A percentile compares a stretch with the other conserved stretches of the same genome.
These are phyloP conservation scores for Metopia argyrocephala DNA, from an alignment of 2,888 invertebrate species.

Conservation along the genomic window DNA sequence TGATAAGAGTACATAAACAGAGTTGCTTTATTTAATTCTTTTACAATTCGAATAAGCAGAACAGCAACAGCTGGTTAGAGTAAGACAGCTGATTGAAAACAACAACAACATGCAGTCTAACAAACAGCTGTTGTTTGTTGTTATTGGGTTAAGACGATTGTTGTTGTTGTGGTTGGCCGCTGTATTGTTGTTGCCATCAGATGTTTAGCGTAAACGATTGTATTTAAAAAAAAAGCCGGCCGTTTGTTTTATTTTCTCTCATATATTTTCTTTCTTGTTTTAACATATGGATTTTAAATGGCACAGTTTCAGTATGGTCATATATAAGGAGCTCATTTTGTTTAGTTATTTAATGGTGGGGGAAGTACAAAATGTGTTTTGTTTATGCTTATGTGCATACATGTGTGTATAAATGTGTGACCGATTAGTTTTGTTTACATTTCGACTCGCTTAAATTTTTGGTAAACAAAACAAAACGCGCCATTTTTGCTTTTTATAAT, in stretches of 20 bases:
- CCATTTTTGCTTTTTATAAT: neutral
- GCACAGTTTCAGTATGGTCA: neutral
- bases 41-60: conserved; percentile 55
- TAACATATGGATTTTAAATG: conserved; percentile 40
- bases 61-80: conserved; percentile 29
- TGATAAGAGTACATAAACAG: neutral
- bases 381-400: neutral
- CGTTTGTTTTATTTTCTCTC: conserved; percentile 9
- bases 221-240: conserved; percentile 37
- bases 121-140: conserved; percentile 48
- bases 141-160: conserved; percentile 17
- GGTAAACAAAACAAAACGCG: conserved; percentile 28
- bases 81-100: neutral
- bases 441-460: neutral
- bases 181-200: conserved; percentile 23
- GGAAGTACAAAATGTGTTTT: conserved; percentile 3
- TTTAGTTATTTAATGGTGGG: neutral
- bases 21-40: conserved; percentile 10
- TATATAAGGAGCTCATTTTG: neutral
- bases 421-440: conserved; percentile 3
- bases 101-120: conserved; percentile 6
- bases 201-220: conserved; percentile 9
- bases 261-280: conserved; percentile 18
- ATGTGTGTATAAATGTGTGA: neutral
- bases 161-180: conserved; percentile 5